Evolutionary conservation across 1,140 invertebrate species (phyloP), one percentile per base, ranked within the genome.

Genomic region (Physella acuta): DNA sequence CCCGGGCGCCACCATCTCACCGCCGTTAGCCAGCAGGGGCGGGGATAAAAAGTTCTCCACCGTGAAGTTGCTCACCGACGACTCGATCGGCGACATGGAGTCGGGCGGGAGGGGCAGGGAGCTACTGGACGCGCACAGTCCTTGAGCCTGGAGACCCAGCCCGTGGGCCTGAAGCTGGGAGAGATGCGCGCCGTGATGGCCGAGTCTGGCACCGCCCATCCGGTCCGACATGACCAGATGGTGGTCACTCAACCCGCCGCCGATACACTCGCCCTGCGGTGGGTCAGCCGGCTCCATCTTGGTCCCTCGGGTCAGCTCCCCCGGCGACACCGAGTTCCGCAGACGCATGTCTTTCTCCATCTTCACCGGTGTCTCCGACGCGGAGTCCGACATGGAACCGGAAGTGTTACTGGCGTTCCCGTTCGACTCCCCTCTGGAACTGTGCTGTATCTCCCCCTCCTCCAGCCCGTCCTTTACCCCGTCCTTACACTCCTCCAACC

Each of bases 41-140:
- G 77, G 75, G 28, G 78, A 76, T 72, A 82, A 76, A n/a, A 82
- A 72, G 69, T 82, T 82, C 65, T 82, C 81, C 8, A 82, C 81
- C 3, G 77, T 78, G 71, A 82, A 82, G 56, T 71, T 80, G n/a
- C 75, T 74, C n/a, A 74, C 68, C 0, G 75, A 71, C 60, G 59
- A 61, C 33, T 70, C 68, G 28, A 62, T 61, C 26, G 68, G 68
- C 0, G 51, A 53, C 33, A 66, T 34, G 1, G 64, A 52, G 30
- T 66, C 64, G 2, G 44, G 39, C 1, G 62, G 44, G 28, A 64
- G 62, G 2, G 62, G 20, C 26, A 64, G 30, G 16, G 65, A 58
- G 31, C 34, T 62, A 36, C 56, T 36, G 1, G 66, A 2, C 1
- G 55, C 3, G 30, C 65, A 55, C n/a, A 67, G n/a, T n/a, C 65